Conservation (phyloP, 1,140 invertebrate genomes). For the Anoplophora glabripennis region DNA sequence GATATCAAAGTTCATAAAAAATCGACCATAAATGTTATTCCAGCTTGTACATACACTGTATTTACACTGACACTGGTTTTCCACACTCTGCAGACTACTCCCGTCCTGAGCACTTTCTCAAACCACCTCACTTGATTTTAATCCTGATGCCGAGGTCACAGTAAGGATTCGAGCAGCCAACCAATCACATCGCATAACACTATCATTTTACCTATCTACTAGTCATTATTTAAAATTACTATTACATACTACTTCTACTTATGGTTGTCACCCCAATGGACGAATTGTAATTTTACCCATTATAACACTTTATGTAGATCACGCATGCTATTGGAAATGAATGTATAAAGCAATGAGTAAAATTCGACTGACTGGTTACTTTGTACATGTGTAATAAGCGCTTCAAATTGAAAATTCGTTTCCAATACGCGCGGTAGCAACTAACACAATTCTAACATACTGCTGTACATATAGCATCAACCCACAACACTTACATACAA, state of each 20-base stretch:
- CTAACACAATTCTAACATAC: conserved; percentile 45
- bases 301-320: conserved; percentile 9
- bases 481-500: conserved; percentile 46
- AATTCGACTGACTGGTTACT: neutral
- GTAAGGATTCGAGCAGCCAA: conserved; percentile 11
- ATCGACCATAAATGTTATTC: conserved; percentile 1
- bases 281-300: neutral
- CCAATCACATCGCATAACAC: conserved; percentile 15
- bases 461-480: conserved; percentile 46
- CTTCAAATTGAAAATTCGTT: neutral
- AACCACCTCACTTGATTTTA: conserved; percentile 51
- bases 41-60: conserved; percentile 40
- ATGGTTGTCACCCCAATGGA: neutral
- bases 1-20: neutral
- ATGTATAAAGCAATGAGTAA: too few species aligned
- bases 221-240: neutral
- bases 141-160: conserved; percentile 22
- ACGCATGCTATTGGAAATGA: too few species aligned
- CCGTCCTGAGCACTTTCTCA: conserved; percentile 49
- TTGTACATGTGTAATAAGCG: neutral
- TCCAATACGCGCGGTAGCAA: conserved; percentile 18
- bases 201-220: neutral
- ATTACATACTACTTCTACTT: neutral
- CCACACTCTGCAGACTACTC: conserved; percentile 44
- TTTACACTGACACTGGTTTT: conserved; percentile 43